These are phyloP conservation scores for Pseudorasbora parva DNA, from an alignment of 2,113 vertebrate genomes.

Conservation along the genomic window DNA sequence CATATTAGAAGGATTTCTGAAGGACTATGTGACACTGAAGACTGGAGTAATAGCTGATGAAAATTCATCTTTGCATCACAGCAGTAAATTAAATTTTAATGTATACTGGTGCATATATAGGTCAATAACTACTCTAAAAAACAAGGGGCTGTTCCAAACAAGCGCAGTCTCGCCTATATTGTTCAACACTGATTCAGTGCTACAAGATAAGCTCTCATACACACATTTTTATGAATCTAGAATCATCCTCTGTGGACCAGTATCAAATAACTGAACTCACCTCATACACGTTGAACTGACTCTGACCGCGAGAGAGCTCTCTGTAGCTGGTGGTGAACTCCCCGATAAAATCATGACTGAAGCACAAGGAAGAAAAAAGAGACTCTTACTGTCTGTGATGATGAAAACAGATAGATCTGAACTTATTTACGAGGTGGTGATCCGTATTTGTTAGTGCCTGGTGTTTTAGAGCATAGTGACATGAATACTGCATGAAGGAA, in stretches of 20 bases:
- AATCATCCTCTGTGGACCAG: background rate
- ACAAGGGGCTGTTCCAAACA: background rate
- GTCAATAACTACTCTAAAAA: too few species aligned
- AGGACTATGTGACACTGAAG: too few species aligned
- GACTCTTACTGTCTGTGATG: background rate
- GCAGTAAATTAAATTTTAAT: too few species aligned
- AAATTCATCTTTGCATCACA: too few species aligned
- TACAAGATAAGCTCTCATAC: background rate
- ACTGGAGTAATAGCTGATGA: too few species aligned
- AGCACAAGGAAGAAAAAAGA: slow-evolving; percentile 44
- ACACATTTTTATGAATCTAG: background rate
- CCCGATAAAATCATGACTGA: slow-evolving; percentile 94
- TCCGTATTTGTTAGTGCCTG: background rate
- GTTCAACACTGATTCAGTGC: background rate
- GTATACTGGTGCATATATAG: too few species aligned
- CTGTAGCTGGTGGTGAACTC: slow-evolving; percentile 94
- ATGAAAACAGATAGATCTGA: slow-evolving; percentile 5
- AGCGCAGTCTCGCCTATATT: background rate
- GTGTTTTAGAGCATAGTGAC: background rate
- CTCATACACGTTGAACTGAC: slow-evolving; percentile 88
- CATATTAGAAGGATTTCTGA: too few species aligned
- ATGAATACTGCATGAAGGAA: background rate
- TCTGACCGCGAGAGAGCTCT: slow-evolving; percentile 88
- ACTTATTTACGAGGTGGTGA: background rate
- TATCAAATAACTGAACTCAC: slow-evolving; percentile 70